Percentiles rank a stretch among this genome's conserved stretches.
These are phyloP conservation scores for Phaetusa simplex DNA, from an alignment of 2,113 vertebrate species.

Conservation along the genomic window DNA sequence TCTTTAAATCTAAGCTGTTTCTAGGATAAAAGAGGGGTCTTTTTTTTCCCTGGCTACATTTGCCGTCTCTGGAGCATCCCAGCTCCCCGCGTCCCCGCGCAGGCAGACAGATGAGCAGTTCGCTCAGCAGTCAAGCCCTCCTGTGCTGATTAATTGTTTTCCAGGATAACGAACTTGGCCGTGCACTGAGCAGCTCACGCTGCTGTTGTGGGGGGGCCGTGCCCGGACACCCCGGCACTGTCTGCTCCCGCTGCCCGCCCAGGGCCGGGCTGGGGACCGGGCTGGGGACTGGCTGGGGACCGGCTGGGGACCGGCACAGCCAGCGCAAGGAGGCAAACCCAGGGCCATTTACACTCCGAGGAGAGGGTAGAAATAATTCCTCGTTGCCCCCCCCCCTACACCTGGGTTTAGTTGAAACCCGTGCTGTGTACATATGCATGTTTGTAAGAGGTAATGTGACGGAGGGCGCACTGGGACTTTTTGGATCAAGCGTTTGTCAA, in stretches of 20 bases:
- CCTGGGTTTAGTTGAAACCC: slow-evolving; percentile 3
- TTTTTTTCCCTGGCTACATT: background rate
- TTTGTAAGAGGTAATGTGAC: slow-evolving; percentile 8
- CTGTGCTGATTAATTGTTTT: background rate
- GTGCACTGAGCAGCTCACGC: background rate
- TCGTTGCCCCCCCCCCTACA: background rate
- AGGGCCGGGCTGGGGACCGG: background rate
- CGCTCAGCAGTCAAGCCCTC: background rate
- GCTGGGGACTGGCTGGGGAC: background rate
- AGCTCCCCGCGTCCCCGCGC: background rate
- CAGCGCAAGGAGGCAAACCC: background rate
- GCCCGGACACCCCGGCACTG: background rate
- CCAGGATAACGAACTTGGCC: background rate
- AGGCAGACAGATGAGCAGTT: background rate
- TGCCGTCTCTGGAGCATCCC: background rate
- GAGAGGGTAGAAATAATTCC: background rate
- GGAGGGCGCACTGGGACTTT: slow-evolving; percentile 46
- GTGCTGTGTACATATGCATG: slow-evolving; percentile 57
- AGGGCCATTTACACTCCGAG: background rate
- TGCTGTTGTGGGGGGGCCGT: background rate
- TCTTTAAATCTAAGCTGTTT: background rate
- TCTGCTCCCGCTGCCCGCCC: background rate
- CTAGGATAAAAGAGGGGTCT: background rate
- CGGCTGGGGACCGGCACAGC: accelerated
- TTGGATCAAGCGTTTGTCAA: slow-evolving; percentile 46